Evolutionary conservation across 2,888 invertebrate genomes (phyloP).

Genomic region (Leuctra nigra): DNA sequence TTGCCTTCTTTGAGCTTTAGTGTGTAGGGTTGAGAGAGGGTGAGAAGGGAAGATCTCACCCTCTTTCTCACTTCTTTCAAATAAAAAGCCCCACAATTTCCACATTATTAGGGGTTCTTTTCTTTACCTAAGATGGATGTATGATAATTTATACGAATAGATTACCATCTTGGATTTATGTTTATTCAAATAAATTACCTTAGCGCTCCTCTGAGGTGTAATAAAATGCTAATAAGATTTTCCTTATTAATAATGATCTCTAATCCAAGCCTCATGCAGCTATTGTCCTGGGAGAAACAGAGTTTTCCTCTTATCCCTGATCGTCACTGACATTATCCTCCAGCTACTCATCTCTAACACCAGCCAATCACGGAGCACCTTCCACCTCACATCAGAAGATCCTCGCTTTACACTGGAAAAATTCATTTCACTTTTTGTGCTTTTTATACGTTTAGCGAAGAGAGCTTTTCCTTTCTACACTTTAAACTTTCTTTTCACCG

Average conservation of each 20-base stretch:
- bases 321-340: too few relatives aligned
- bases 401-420: not conserved
- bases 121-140: constrained; percentile 4
- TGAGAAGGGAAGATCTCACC: not conserved
- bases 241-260: constrained; percentile 27
- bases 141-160: constrained; percentile 5
- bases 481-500: too few relatives aligned
- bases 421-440: too few relatives aligned
- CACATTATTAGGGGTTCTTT: not conserved
- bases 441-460: too few relatives aligned
- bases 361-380: too few relatives aligned
- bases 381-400: not conserved
- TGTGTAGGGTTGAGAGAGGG: not conserved
- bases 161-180: not conserved
- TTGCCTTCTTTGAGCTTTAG: too few relatives aligned
- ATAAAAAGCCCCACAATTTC: not conserved
- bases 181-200: constrained; percentile 7
- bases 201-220: not conserved
- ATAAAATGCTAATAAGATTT: constrained; percentile 10
- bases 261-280: constrained; percentile 18
- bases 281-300: not conserved
- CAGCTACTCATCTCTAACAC: too few relatives aligned
- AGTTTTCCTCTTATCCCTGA: too few relatives aligned
- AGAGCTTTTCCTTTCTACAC: too few relatives aligned
- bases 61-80: not conserved